Evolutionary conservation across 1,140 invertebrate species (phyloP).

Genomic region (Branchinecta lynchi): DNA sequence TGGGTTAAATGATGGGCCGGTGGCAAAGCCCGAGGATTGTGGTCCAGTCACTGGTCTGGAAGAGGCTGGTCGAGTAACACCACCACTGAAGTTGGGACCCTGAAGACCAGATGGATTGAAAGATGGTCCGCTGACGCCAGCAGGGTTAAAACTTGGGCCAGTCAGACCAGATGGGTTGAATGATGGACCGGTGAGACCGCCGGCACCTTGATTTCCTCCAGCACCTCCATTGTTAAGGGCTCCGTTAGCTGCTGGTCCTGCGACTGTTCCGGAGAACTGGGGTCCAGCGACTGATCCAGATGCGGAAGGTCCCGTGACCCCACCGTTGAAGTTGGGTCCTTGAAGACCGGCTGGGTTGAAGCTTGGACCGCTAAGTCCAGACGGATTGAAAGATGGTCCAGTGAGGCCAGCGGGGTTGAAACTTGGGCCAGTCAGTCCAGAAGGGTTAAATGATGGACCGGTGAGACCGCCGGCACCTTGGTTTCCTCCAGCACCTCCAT

Average conservation of each 20-base stretch:
- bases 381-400: no score
- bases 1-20: background rate
- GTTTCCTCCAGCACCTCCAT: background rate
- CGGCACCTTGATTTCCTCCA: background rate
- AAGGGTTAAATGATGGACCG: background rate
- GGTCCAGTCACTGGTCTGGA: background rate
- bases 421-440: background rate
- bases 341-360: background rate
- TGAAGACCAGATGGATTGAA: background rate
- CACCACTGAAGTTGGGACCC: background rate
- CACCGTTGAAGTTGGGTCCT: background rate
- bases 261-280: background rate
- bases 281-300: background rate
- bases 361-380: background rate
- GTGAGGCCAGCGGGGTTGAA: no score
- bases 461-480: background rate
- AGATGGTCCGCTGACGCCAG: background rate
- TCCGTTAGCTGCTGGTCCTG: no score
- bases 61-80: background rate
- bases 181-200: no score
- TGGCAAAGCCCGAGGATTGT: background rate
- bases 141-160: background rate
- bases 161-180: no score
- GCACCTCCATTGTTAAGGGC: background rate
- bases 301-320: background rate